A percentile compares a stretch with the other conserved stretches of the same genome.
phyloP scores from a whole-genome alignment of 2,113 vertebrate species.

The Calidris pugnax region DNA sequence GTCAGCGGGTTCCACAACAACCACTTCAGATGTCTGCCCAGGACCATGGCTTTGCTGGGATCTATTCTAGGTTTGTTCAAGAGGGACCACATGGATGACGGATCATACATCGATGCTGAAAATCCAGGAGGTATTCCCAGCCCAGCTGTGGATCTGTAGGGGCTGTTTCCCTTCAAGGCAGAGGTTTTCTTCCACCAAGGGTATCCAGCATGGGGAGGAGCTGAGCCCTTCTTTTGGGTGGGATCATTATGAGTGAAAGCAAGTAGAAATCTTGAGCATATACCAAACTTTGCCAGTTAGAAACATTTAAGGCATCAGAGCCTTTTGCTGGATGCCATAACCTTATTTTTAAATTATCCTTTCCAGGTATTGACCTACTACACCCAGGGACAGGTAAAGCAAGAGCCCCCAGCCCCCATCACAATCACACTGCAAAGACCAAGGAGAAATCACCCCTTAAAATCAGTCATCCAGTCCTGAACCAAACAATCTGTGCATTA shows the following conservation, averaged over 20 bases:
- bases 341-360: background rate
- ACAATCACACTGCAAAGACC: background rate
- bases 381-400: background rate
- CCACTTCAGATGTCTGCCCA: background rate
- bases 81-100: accelerated
- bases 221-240: background rate
- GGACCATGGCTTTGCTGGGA: accelerated
- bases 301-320: background rate
- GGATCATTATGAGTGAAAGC: background rate
- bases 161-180: background rate
- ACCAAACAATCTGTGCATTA: background rate
- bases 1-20: background rate
- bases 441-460: background rate
- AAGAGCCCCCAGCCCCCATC: background rate
- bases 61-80: background rate
- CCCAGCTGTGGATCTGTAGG: background rate
- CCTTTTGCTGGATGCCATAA: background rate
- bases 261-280: background rate
- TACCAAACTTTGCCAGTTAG: background rate
- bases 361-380: background rate
- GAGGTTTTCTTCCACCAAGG: background rate
- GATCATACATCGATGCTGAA: background rate
- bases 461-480: background rate
- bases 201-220: background rate
- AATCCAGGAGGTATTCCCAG: background rate